phyloP scores from a whole-genome alignment of 2,888 invertebrate species.

The Leptinotarsa juncta region DNA sequence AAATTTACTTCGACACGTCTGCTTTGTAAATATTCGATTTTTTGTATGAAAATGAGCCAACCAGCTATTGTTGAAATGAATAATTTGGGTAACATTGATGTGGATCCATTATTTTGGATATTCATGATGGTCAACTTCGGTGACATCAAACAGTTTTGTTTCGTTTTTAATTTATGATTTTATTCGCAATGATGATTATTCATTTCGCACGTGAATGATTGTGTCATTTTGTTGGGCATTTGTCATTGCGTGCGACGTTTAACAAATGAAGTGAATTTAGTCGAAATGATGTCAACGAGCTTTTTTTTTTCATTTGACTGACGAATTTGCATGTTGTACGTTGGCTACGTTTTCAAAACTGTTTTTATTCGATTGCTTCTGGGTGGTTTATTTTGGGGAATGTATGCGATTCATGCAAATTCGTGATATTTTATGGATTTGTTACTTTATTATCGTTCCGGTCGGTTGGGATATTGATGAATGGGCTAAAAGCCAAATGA shows the following conservation, averaged over 20 bases:
- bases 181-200: slow-evolving; percentile 46
- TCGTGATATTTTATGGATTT: slow-evolving; percentile 16
- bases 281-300: slow-evolving; percentile 39
- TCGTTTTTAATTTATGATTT: slow-evolving; percentile 45
- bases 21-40: background rate
- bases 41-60: slow-evolving; percentile 9
- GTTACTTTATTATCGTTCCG: background rate
- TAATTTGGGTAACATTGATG: slow-evolving; percentile 4
- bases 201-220: slow-evolving; percentile 45
- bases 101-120: slow-evolving; percentile 13
- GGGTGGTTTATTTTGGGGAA: slow-evolving; percentile 5
- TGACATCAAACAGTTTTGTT: slow-evolving; percentile 36
- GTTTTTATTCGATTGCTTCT: slow-evolving; percentile 18
- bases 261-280: slow-evolving; percentile 48
- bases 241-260: slow-evolving; percentile 45
- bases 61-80: background rate
- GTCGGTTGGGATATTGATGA: background rate
- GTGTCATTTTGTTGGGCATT: slow-evolving; percentile 46
- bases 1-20: background rate
- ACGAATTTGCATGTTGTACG: slow-evolving; percentile 36
- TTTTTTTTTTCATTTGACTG: slow-evolving; percentile 38
- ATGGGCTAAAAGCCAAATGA: background rate
- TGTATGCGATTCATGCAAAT: slow-evolving; percentile 24
- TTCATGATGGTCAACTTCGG: slow-evolving; percentile 17
- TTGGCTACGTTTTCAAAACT: slow-evolving; percentile 14